Base-by-base conservation (phyloP, 1,140 invertebrate species). In the Cotesia glomerata region DNA sequence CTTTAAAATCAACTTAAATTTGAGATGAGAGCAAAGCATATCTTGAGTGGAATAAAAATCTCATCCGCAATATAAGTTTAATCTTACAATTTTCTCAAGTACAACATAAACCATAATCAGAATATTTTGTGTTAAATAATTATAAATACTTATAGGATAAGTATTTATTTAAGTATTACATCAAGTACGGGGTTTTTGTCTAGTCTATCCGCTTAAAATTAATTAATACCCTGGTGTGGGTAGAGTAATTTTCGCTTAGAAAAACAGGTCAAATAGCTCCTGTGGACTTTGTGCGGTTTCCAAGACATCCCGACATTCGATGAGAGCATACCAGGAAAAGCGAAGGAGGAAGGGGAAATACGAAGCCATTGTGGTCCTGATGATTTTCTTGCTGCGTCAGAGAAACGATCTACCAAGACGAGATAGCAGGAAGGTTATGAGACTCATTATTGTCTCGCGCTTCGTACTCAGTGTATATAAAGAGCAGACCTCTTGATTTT, bases 351-450 rank as follows among this genome's bases (percentile, higher is more conserved):
- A 16, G 45, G 49, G 32, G 32, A 62, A 39, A 63, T 51, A 59
- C 32, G 49, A 61, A 71, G 67, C 54, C 67, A 69, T 59, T 69
- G 67, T 45, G 67, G 56, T 52, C 39, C 49, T 32, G 66, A 54
- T 14, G 66, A 54, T 45, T 54, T 54, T 36, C 51, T 69, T 58
- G 67, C 13, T 14, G 52, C 35, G 32, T 58, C 67, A 18, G 56
- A 56, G 66, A 70, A 70, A 70, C 54, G 68, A 64, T 32, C 58
- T 39, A 8, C 13, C 18, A 71, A 59, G 36, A 54, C 61, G 35
- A 71, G 69, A 71, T 71, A 71, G 62, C 39, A 71, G 61, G 58
- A 26, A 51, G 69, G 69, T 71, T 71, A 71, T 71, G 69, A 71
- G 59, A 9, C 69, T 71, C 69, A 59, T 71, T 71, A 71, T 63